These are phyloP conservation scores for Eupithecia centaureata DNA, from an alignment of 2,888 invertebrate genomes.

Conservation along the genomic window DNA sequence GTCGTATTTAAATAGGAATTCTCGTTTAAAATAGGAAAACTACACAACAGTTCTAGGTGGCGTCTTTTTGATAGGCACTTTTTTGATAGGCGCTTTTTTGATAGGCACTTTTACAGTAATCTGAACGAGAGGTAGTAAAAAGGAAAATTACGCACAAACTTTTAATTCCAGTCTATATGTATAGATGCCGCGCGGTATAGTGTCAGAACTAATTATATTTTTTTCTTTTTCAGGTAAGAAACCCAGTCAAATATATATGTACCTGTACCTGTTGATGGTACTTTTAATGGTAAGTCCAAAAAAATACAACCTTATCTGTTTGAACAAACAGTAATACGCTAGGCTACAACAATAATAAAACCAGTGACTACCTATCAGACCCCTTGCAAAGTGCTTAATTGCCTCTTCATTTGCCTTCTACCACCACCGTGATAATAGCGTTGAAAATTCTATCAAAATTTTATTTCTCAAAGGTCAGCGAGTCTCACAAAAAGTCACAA, in stretches of 20 bases:
- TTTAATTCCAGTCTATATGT: background rate
- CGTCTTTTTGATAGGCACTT: background rate
- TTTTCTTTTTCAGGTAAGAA: conserved; percentile 54
- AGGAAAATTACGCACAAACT: background rate
- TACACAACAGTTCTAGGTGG: conserved; percentile 9
- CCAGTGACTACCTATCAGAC: background rate
- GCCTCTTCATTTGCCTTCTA: background rate
- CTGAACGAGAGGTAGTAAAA: background rate
- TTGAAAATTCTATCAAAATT: conserved; percentile 17
- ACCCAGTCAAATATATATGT: background rate
- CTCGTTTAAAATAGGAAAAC: conserved; percentile 14
- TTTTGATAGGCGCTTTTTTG: no score
- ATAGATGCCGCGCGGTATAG: background rate
- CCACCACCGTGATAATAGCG: conserved; percentile 3
- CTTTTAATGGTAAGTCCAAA: conserved; percentile 11
- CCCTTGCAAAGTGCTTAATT: background rate
- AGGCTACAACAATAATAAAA: background rate
- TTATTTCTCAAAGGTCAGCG: conserved; percentile 23
- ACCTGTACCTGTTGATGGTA: background rate
- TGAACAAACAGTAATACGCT: background rate
- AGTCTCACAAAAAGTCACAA: conserved; percentile 63
- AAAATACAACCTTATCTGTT: no score
- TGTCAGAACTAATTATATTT: conserved; percentile 1
- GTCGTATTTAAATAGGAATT: conserved; percentile 24
- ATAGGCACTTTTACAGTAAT: background rate